Evolutionary conservation across 2,113 vertebrate genomes (phyloP), one percentile per base, ranked within the genome.

Genomic region (Macquaria ambigua): DNA sequence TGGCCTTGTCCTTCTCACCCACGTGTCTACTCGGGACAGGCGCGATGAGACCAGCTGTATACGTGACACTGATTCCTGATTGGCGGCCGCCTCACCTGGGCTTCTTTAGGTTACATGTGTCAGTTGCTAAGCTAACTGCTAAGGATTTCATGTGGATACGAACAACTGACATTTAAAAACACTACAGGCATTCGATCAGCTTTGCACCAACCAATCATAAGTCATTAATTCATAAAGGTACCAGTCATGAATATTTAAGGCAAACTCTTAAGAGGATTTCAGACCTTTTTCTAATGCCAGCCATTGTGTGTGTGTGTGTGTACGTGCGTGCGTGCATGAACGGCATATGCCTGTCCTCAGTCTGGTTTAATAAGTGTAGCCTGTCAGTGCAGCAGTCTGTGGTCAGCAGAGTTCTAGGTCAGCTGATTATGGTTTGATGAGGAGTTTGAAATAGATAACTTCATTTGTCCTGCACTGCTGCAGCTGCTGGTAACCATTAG

Each of bases 401-500:
- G 68, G 83, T 82, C 62, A 79, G 77, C 43, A 3, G 20, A 67
- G 71, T 56, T 72, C 58, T 16, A 43, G 81, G 86, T 87, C 82
- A 81, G 82, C 85, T 89, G 86, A 92, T 87, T 83, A 88, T 69
- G 77, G 21, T 84, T 79, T 82, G 86, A 88, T 85, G 81, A 89
- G 84, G 12, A 59, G 74, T 75, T 85, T 79, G 62, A 88, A 77
- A 87, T 37, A 59, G 82, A 84, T 85, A 84, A 86, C 77, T 86
- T 84, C 5, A 85, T 87, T 88, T 87, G 77, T 58, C 55, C 50
- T 43, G 73, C 69, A 41, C 77, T 8, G 78, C 77, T 74, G 76
- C 77, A 73, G 76, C 75, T 66, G 83, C 74, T 87, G 85, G 68
- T 92, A 86, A 91, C 92, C 90, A 93, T 95, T 94, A 95, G 92